Percentiles rank a stretch among this genome's conserved stretches.
Conservation (phyloP, 2,113 vertebrate genomes). For the Daphoenositta chrysoptera region DNA sequence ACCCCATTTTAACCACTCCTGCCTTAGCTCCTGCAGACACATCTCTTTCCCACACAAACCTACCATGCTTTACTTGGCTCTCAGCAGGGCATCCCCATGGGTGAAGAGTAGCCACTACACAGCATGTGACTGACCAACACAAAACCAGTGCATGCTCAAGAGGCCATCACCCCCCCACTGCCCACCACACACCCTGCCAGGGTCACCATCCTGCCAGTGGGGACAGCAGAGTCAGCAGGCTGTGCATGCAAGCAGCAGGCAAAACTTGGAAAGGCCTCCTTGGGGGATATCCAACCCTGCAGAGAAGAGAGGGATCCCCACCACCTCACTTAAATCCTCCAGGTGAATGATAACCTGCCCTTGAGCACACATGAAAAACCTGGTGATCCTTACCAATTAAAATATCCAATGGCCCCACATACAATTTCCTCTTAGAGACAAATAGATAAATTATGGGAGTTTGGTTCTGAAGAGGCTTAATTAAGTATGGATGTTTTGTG, state of each 20-base stretch:
- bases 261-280: neutral
- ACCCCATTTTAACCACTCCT: neutral
- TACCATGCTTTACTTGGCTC: neutral
- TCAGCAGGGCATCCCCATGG: neutral
- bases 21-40: neutral
- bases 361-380: neutral
- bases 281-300: neutral
- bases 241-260: accelerated
- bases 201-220: neutral
- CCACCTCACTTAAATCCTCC: neutral
- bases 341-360: neutral
- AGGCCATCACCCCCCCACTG: neutral
- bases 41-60: neutral
- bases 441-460: neutral
- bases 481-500: neutral
- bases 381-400: neutral
- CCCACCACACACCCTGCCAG: neutral
- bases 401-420: neutral
- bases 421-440: neutral
- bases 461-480: neutral
- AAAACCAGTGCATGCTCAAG: neutral
- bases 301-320: neutral
- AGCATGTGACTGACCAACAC: too few relatives aligned
- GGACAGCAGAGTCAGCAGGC: neutral
- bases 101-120: neutral